These are phyloP conservation scores for Odontocolon sp. DNA, from an alignment of 2,888 invertebrate genomes.

Conservation along the genomic window DNA sequence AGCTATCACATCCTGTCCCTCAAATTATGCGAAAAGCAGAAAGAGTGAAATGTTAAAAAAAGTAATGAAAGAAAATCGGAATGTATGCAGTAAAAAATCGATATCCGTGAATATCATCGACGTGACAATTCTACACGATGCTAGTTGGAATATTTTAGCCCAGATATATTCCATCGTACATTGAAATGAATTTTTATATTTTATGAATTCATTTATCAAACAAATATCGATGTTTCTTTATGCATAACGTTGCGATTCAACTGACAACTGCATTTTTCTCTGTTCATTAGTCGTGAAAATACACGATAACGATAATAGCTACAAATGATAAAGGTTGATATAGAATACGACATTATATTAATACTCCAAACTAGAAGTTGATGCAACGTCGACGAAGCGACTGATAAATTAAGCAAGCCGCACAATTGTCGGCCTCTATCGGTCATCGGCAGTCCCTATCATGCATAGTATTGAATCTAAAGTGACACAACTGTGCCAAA, in stretches of 20 bases:
- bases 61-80: neutral
- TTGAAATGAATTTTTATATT: neutral
- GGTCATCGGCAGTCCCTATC: too few relatives aligned
- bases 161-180: neutral
- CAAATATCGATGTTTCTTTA: conserved; percentile 4
- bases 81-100: neutral
- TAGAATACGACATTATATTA: conserved; percentile 43
- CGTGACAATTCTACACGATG: neutral
- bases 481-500: too few relatives aligned
- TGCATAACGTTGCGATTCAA: neutral
- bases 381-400: conserved; percentile 44
- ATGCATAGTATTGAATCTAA: too few relatives aligned
- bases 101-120: neutral
- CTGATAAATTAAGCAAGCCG: too few relatives aligned
- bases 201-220: neutral
- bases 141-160: neutral
- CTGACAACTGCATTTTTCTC: too few relatives aligned
- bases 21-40: neutral
- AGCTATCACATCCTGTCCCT: neutral
- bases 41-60: neutral
- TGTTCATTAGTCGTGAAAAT: too few relatives aligned
- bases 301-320: conserved; percentile 29
- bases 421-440: too few relatives aligned
- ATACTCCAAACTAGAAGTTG: conserved; percentile 42
- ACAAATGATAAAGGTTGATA: conserved; percentile 42